phyloP scores from a whole-genome alignment of 2,888 invertebrate genomes.

The Spicauda simplicius region DNA sequence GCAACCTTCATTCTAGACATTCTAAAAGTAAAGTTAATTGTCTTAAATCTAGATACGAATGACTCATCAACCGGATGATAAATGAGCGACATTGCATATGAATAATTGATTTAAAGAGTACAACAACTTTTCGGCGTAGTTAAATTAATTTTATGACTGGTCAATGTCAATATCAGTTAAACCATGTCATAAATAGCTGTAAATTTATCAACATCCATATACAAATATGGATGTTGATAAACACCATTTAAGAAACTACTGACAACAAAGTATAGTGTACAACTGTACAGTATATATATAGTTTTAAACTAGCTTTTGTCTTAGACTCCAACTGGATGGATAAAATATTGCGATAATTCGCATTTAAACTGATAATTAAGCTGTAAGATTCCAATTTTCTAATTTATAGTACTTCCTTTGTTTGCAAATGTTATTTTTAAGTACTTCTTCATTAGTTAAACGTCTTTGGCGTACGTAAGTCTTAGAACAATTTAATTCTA shows the following conservation, averaged over 20 bases:
- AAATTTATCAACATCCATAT: slow-evolving; percentile 29
- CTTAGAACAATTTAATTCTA: too few species aligned
- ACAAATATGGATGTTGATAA: too few species aligned
- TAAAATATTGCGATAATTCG: too few species aligned
- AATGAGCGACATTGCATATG: slow-evolving; percentile 36
- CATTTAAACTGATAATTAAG: too few species aligned
- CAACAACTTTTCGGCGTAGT: slow-evolving; percentile 25
- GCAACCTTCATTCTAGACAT: not conserved
- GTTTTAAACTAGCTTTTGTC: not conserved
- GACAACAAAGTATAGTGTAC: not conserved
- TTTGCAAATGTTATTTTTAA: too few species aligned
- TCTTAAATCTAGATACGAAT: slow-evolving; percentile 34
- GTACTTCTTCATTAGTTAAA: too few species aligned
- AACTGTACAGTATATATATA: not conserved
- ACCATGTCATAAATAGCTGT: slow-evolving; percentile 33
- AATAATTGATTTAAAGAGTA: slow-evolving; percentile 41
- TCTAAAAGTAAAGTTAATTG: not conserved
- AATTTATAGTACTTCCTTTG: too few species aligned
- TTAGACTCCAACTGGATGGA: too few species aligned
- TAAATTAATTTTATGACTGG: slow-evolving; percentile 40
- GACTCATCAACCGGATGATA: slow-evolving; percentile 27
- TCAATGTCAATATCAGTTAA: slow-evolving; percentile 39
- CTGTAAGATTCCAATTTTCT: too few species aligned
- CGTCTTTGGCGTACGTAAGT: too few species aligned
- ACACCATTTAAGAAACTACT: slow-evolving; percentile 16